Base-by-base conservation (phyloP, 2,797 vertebrate species). In the Eulemur coronatus region DNA sequence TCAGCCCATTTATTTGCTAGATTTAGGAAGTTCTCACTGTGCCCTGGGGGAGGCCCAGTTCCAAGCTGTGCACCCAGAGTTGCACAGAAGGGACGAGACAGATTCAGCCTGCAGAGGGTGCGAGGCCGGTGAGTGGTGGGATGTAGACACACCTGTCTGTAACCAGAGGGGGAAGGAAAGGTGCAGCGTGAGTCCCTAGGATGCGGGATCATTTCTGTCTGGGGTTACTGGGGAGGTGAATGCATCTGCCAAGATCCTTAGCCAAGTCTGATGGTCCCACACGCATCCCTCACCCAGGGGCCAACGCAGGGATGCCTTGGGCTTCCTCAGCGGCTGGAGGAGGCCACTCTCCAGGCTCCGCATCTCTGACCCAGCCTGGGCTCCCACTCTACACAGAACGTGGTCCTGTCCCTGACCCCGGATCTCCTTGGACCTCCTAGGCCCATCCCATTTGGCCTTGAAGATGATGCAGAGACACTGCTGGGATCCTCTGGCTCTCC, bases 381-480 rank as follows among this genome's bases (percentile, higher is more conserved):
- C 33, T 79, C 28, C 28, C 28, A 26, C 59, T 63, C 67, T 89
- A 12, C 35, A 30, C 26, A 41, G 28, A 57, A 22, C 4, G 0
- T 61, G 2, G 30, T 10, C 52, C 4, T n/a, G 63, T 26, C 63
- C 30, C 12, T 85, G 35, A 13, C 8, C 57, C 4, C 2, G 20
- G 57, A 46, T 61, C 17, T 30, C 4, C 35, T 33, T 59, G 33
- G 76, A 13, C 7, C 30, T 84, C 41, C 30, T 1, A 59, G n/a
- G n/a, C 4, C 2, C 30, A 8, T 50, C 3, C 4, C 17, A 22
- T 57, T 5, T 30, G 57, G 57, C 28, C 7, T 10, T 48, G 12
- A 28, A 38, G 17, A 30, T n/a, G 20, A 26, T 2, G 2, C 1
- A 7, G 1, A 8, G 1, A 12, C 57, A 33, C 59, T 7, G 0